phyloP scores from a whole-genome alignment of 2,888 invertebrate species.

The Rotaria macrura region DNA sequence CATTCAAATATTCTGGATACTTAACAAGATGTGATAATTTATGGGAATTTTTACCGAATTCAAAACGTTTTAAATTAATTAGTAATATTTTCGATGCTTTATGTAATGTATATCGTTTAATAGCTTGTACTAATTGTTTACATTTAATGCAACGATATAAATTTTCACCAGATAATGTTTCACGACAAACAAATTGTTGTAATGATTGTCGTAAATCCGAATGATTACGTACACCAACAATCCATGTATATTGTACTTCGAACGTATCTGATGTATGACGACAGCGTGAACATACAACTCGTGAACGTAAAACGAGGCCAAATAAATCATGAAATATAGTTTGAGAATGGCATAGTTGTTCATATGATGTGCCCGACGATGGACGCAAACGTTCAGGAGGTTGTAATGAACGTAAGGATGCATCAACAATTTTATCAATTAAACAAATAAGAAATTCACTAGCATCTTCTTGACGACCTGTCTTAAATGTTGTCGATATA shows the following conservation, averaged over 20 bases:
- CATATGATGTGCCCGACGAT: background rate
- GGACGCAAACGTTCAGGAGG: background rate
- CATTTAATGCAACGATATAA: conserved; percentile 79
- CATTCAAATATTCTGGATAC: conserved; percentile 59
- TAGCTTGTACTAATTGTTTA: conserved; percentile 80
- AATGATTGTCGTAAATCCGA: conserved; percentile 72
- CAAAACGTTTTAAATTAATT: conserved; percentile 72
- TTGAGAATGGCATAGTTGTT: conserved; percentile 20
- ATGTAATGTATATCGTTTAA: conserved; percentile 82
- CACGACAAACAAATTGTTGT: conserved; percentile 74
- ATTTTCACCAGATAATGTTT: conserved; percentile 73
- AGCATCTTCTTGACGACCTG: conserved; percentile 89
- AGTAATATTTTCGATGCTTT: conserved; percentile 82
- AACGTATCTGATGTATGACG: conserved; percentile 83
- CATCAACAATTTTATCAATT: conserved; percentile 29
- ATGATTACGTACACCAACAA: background rate
- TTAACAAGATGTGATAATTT: conserved; percentile 33
- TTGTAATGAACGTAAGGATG: conserved; percentile 4
- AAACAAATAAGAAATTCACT: conserved; percentile 69
- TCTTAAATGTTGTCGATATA: conserved; percentile 71
- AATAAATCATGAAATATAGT: conserved; percentile 13
- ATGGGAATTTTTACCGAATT: conserved; percentile 30
- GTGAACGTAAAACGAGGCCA: conserved; percentile 43
- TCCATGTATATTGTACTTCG: conserved; percentile 52
- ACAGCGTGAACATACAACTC: conserved; percentile 74